A percentile compares a stretch with the other conserved stretches of the same genome.
phyloP scores from a whole-genome alignment of 1,140 invertebrate species.

The Bombyx mandarina region DNA sequence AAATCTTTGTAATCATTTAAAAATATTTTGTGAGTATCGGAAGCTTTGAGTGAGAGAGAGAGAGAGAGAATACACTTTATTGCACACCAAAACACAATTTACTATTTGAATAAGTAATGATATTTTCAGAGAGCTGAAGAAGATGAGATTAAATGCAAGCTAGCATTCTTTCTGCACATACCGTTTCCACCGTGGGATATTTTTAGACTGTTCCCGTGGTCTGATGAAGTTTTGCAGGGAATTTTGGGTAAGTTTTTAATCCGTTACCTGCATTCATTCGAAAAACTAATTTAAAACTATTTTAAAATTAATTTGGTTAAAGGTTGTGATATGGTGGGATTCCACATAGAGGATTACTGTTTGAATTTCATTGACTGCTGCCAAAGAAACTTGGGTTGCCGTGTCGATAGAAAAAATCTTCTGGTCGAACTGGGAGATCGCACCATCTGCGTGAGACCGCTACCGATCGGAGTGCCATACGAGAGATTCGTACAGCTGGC shows the following conservation, averaged over 20 bases:
- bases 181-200: conserved; percentile 95
- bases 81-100: too few relatives aligned
- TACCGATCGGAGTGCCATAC: conserved; percentile 91
- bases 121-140: conserved; percentile 78
- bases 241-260: conserved; percentile 76
- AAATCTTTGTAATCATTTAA: neutral
- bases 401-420: conserved; percentile 89
- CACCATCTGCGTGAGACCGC: conserved; percentile 84
- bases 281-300: too few relatives aligned
- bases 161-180: conserved; percentile 94
- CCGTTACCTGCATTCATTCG: too few relatives aligned
- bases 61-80: too few relatives aligned
- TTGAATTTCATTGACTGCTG: conserved; percentile 94
- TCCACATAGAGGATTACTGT: conserved; percentile 93
- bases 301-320: conserved; percentile 1
- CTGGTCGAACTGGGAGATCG: conserved; percentile 89
- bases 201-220: conserved; percentile 90
- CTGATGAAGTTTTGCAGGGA: conserved; percentile 92
- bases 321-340: conserved; percentile 92
- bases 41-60: too few relatives aligned
- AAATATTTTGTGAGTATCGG: too few relatives aligned
- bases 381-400: conserved; percentile 87
- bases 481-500: conserved; percentile 88
- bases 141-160: conserved; percentile 81
- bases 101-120: neutral